These are phyloP conservation scores for Chiroxiphia lanceolata DNA, from an alignment of 2,797 vertebrate species.

Conservation along the genomic window DNA sequence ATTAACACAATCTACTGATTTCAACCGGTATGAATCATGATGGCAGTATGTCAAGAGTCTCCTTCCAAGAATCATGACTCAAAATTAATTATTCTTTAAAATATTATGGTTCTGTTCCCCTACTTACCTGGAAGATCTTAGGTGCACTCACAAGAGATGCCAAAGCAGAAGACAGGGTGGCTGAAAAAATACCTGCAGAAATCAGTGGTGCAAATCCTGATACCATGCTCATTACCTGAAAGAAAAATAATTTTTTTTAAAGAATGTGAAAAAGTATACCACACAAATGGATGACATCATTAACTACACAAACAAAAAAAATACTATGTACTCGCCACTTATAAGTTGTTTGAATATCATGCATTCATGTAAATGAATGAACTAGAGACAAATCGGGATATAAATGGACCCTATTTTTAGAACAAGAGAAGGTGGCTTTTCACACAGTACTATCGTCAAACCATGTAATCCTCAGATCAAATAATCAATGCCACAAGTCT, in stretches of 20 bases:
- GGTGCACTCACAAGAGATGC: conserved; percentile 97
- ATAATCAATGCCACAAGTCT: background rate
- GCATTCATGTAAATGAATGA: background rate
- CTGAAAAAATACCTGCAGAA: conserved; percentile 96
- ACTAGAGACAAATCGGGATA: background rate
- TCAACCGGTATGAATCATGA: background rate
- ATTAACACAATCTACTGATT: background rate
- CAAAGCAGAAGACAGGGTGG: conserved; percentile 95
- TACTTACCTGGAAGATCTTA: conserved; percentile 94
- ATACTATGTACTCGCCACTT: background rate
- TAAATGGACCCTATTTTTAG: background rate
- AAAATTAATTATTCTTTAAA: background rate
- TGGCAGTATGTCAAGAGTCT: rapidly evolving
- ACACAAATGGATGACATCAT: background rate
- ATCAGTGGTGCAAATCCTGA: conserved; percentile 95
- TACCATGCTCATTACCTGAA: conserved; percentile 93
- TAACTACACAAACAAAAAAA: background rate
- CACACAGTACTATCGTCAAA: background rate
- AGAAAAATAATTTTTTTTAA: background rate
- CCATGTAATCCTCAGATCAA: background rate
- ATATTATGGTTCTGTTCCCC: background rate
- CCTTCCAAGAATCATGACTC: background rate
- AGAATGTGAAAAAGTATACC: background rate
- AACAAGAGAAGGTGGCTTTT: background rate
- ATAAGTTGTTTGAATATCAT: background rate